These are phyloP conservation scores for Heteropelma amictum DNA, from an alignment of 2,888 invertebrate species.

Conservation along the genomic window DNA sequence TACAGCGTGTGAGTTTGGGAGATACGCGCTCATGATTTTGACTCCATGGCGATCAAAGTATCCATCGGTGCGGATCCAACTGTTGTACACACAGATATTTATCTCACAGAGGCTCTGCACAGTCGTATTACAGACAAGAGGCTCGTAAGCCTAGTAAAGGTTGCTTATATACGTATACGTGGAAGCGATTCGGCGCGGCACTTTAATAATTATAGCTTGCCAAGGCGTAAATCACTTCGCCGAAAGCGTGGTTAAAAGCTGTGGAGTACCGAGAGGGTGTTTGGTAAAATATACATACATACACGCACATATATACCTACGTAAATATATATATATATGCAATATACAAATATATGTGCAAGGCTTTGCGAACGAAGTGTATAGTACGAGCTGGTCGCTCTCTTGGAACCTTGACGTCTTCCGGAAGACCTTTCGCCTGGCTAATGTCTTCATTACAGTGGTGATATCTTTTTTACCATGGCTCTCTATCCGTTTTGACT, in stretches of 20 bases:
- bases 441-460: conserved; percentile 69
- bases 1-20: conserved; percentile 15
- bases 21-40: neutral
- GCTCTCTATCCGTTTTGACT: conserved; percentile 14
- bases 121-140: conserved; percentile 19
- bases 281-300: neutral
- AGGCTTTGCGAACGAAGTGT: conserved; percentile 14
- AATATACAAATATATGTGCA: no score
- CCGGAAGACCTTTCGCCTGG: conserved; percentile 54
- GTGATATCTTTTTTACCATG: conserved; percentile 30
- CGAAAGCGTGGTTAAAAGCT: conserved; percentile 64
- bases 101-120: conserved; percentile 17
- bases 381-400: conserved; percentile 62
- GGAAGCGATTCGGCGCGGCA: conserved; percentile 65
- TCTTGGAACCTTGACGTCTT: conserved; percentile 65
- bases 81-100: conserved; percentile 10
- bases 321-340: conserved; percentile 4
- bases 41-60: conserved; percentile 17
- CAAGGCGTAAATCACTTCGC: conserved; percentile 69
- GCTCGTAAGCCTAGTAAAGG: conserved; percentile 17
- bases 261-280: conserved; percentile 30
- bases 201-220: conserved; percentile 67
- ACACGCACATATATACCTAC: neutral
- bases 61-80: conserved; percentile 26
- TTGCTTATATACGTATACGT: conserved; percentile 30